Percentiles rank a stretch among this genome's conserved stretches.
phyloP scores from a whole-genome alignment of 1,140 invertebrate species.

The Dinoponera quadriceps region DNA sequence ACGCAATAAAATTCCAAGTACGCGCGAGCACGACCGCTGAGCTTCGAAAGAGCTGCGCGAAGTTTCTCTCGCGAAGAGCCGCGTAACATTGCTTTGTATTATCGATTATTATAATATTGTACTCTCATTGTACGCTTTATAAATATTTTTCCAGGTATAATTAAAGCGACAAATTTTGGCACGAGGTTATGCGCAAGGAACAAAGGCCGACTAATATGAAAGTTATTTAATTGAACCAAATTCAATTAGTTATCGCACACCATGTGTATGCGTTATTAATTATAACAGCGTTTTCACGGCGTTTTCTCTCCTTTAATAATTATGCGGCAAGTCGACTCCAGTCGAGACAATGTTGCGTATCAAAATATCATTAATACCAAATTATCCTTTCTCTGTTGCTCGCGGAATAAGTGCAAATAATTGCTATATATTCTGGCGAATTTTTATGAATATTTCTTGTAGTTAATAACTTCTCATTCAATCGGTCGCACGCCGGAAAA shows the following conservation, averaged over 20 bases:
- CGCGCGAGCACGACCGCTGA: no score
- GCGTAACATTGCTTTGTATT: background rate
- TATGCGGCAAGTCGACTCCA: background rate
- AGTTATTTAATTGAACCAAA: constrained; percentile 43
- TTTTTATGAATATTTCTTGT: background rate
- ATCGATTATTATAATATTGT: background rate
- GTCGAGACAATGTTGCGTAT: background rate
- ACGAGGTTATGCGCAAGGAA: background rate
- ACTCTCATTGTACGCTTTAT: background rate
- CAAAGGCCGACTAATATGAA: background rate
- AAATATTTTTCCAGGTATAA: constrained; percentile 5
- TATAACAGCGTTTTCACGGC: background rate
- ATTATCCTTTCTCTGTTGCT: background rate
- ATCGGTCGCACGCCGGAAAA: background rate
- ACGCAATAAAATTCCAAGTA: no score
- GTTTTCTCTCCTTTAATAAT: background rate
- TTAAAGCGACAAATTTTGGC: background rate
- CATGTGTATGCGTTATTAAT: constrained; percentile 18
- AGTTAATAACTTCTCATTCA: constrained; percentile 9
- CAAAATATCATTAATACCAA: constrained; percentile 4
- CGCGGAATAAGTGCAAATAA: background rate
- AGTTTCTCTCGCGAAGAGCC: background rate
- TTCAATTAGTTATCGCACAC: constrained; percentile 1
- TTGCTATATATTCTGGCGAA: background rate
- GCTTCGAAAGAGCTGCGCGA: background rate